Conservation (phyloP, 1,140 invertebrate species). For the Brachionus sp. region DNA sequence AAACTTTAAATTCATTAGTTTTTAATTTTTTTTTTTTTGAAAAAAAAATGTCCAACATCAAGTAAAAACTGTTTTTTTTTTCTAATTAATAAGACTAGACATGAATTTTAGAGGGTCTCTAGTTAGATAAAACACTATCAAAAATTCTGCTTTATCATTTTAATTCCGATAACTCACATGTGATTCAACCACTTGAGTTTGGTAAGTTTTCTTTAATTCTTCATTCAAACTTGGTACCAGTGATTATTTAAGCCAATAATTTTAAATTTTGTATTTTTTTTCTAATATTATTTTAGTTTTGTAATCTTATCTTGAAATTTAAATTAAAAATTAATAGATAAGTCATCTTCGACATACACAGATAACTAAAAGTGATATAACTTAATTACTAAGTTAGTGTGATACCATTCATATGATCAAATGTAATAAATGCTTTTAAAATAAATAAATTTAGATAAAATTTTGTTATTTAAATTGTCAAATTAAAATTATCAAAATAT, state of each 20-base stretch:
- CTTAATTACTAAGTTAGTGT: background rate
- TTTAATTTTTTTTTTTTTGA: background rate
- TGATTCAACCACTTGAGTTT: background rate
- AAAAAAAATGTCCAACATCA: background rate
- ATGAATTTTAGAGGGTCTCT: background rate
- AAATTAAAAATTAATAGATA: background rate
- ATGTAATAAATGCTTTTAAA: conserved; percentile 5
- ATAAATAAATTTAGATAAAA: conserved; percentile 5
- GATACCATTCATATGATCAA: background rate
- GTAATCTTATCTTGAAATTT: background rate
- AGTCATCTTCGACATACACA: background rate
- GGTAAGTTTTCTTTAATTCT: background rate
- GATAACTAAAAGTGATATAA: background rate
- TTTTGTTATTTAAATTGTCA: conserved; percentile 3
- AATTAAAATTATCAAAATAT: background rate
- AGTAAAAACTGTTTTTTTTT: background rate
- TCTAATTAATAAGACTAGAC: background rate
- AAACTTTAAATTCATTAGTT: background rate
- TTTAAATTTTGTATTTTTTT: background rate
- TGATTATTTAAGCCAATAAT: background rate
- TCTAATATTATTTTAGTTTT: background rate
- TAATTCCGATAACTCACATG: background rate
- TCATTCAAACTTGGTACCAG: background rate
- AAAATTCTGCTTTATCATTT: background rate
- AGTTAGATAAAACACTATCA: background rate